These are phyloP conservation scores for Ctenicera cuprea DNA, from an alignment of 2,888 invertebrate species.

Conservation along the genomic window DNA sequence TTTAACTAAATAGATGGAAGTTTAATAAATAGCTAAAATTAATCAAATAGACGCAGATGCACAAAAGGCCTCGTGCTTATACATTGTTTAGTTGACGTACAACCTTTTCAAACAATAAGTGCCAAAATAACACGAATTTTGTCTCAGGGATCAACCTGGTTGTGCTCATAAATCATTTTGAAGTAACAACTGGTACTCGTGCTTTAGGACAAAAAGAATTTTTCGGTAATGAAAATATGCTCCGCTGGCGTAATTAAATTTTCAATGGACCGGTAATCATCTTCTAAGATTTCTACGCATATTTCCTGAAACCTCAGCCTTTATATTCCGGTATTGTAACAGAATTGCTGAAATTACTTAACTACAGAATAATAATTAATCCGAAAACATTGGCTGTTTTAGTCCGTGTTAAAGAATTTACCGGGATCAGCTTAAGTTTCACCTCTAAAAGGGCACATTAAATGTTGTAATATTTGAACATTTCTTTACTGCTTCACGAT, in stretches of 20 bases:
- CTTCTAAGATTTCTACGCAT: neutral
- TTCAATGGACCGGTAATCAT: neutral
- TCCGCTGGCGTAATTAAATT: neutral
- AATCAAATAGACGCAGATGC: too few species aligned
- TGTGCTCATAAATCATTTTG: conserved; percentile 1
- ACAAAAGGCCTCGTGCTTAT: too few species aligned
- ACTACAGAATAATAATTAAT: conserved; percentile 5
- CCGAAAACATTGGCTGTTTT: neutral
- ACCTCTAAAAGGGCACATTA: neutral
- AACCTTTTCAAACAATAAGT: neutral
- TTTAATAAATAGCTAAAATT: too few species aligned
- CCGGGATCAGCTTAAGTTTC: neutral
- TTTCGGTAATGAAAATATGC: neutral
- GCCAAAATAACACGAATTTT: neutral
- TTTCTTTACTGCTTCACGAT: too few species aligned
- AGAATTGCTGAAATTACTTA: too few species aligned
- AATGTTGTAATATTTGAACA: too few species aligned
- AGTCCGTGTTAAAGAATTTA: neutral
- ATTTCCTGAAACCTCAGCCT: too few species aligned
- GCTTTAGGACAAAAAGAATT: neutral
- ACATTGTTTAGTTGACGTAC: too few species aligned
- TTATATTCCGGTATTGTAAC: too few species aligned
- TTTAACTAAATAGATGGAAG: too few species aligned
- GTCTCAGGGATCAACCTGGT: neutral
- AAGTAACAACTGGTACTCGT: neutral